These are phyloP conservation scores for Globia sparganii DNA, from an alignment of 2,888 invertebrate species.

Conservation along the genomic window DNA sequence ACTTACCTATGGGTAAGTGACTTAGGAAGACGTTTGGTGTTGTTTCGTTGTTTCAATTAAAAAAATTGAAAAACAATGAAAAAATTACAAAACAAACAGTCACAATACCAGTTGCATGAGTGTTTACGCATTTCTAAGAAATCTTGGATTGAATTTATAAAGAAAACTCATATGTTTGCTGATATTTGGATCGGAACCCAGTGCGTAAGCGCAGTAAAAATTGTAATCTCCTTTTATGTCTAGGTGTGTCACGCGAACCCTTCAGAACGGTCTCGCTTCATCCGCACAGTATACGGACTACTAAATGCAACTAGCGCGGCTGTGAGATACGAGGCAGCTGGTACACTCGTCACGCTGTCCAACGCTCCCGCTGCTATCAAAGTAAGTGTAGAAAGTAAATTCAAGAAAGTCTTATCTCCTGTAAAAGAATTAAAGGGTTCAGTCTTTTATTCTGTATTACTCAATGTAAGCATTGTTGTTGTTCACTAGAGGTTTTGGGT, in stretches of 20 bases:
- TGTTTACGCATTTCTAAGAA: neutral
- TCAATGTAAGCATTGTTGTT: neutral
- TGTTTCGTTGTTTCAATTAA: too few relatives aligned
- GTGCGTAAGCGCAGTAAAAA: neutral
- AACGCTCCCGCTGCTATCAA: constrained; percentile 99
- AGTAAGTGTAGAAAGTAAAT: constrained; percentile 78
- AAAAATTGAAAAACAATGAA: neutral
- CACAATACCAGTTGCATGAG: neutral
- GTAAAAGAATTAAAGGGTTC: neutral
- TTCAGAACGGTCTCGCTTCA: constrained; percentile 98
- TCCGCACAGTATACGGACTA: constrained; percentile 99
- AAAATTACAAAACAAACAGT: neutral
- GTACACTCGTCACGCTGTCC: constrained; percentile 99
- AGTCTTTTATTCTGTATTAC: neutral
- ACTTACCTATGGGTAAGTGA: too few relatives aligned
- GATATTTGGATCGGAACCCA: neutral
- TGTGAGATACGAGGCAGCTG: constrained; percentile 99
- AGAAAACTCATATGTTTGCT: neutral
- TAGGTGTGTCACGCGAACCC: constrained; percentile 99
- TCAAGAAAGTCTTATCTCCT: neutral
- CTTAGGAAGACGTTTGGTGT: too few relatives aligned
- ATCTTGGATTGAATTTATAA: neutral
- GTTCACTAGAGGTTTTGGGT: neutral
- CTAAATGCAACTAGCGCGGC: constrained; percentile 98
- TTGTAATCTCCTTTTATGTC: neutral